A percentile compares a stretch with the other conserved stretches of the same genome.
phyloP scores from a whole-genome alignment of 2,888 invertebrate genomes.

The Cephus nigrinus region DNA sequence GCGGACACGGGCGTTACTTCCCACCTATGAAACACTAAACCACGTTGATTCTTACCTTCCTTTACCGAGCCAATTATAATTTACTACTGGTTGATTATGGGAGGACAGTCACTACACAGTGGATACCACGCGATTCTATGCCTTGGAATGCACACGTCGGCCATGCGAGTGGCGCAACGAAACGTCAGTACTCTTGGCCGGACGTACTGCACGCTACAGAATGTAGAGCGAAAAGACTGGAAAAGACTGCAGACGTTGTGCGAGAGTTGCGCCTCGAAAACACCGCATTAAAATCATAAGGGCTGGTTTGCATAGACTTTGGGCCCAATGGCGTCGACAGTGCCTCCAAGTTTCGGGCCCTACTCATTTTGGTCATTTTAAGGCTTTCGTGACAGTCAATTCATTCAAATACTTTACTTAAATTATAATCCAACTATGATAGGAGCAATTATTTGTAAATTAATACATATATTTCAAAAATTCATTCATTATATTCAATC shows the following conservation, averaged over 20 bases:
- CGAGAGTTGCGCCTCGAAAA: background rate
- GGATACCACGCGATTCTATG: background rate
- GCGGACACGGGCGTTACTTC: constrained; percentile 11
- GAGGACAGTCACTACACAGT: background rate
- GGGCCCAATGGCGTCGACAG: background rate
- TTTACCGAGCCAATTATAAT: background rate
- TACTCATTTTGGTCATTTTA: background rate
- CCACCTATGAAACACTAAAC: background rate
- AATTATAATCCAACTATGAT: background rate
- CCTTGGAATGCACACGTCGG: constrained; percentile 43
- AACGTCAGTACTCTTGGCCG: constrained; percentile 40
- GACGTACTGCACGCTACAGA: constrained; percentile 33
- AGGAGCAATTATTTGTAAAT: background rate
- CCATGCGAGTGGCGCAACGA: constrained; percentile 47
- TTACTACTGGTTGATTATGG: background rate
- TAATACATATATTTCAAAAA: background rate
- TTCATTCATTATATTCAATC: no score
- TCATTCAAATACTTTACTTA: background rate
- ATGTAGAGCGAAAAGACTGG: constrained; percentile 5
- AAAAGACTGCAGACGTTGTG: background rate
- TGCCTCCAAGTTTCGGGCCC: background rate
- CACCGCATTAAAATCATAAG: background rate
- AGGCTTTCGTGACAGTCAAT: background rate
- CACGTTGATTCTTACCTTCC: background rate
- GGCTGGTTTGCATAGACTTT: background rate